Percentiles rank a stretch among this genome's conserved stretches.
Evolutionary conservation across 2,113 vertebrate species (phyloP).

Genomic region (Heterotilapia buettikoferi): DNA sequence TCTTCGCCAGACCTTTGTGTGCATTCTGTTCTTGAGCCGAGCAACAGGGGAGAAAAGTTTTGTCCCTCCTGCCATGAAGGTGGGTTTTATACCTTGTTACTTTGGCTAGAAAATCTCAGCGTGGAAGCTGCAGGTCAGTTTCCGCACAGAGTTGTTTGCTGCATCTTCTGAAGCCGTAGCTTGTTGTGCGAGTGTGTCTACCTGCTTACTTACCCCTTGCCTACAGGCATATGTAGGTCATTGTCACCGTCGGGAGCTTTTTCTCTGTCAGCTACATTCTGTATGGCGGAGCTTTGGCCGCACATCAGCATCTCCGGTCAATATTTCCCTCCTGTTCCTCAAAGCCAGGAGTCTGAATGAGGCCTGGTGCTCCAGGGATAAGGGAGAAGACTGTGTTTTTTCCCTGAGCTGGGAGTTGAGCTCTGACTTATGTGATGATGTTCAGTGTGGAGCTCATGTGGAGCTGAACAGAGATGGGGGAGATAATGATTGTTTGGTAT

Average conservation of each 20-base stretch:
- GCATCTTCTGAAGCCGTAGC: neutral
- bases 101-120: neutral
- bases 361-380: neutral
- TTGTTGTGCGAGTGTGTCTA: neutral
- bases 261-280: neutral
- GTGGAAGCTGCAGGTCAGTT: neutral
- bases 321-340: slow-evolving; percentile 21
- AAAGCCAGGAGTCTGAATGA: slow-evolving; percentile 20
- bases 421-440: slow-evolving; percentile 35
- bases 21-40: neutral
- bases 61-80: slow-evolving; percentile 32
- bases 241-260: neutral
- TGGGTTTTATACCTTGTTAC: slow-evolving; percentile 9
- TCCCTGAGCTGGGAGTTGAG: slow-evolving; percentile 13
- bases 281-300: neutral
- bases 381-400: slow-evolving; percentile 14
- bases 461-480: slow-evolving; percentile 43
- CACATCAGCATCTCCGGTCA: slow-evolving; percentile 3
- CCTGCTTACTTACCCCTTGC: neutral
- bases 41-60: slow-evolving; percentile 2
- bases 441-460: slow-evolving; percentile 24
- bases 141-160: neutral
- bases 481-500: slow-evolving; percentile 55
- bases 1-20: slow-evolving; percentile 5
- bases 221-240: neutral